These are phyloP conservation scores for Gastracanthus pulcherrimus DNA, from an alignment of 2,888 invertebrate species.

Conservation along the genomic window DNA sequence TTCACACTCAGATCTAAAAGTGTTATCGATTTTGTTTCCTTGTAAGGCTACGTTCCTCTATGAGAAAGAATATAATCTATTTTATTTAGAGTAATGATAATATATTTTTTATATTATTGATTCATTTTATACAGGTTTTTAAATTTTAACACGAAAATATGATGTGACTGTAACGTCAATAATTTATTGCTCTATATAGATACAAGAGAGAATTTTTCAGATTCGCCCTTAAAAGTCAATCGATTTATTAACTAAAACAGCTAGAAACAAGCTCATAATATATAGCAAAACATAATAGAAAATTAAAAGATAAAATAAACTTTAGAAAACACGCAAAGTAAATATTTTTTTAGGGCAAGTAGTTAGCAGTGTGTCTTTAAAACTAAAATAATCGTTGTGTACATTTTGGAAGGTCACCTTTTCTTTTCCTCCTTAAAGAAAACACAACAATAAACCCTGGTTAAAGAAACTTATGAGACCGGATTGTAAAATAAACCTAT, in stretches of 20 bases:
- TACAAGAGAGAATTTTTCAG: slow-evolving; percentile 38
- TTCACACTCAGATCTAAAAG: not conserved
- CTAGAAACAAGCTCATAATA: not conserved
- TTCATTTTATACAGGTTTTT: slow-evolving; percentile 39
- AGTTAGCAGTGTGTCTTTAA: not conserved
- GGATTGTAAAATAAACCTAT: too few species aligned
- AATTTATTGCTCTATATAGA: slow-evolving; percentile 43
- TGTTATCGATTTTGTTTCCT: not conserved
- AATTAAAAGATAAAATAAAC: not conserved
- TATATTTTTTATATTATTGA: slow-evolving; percentile 40
- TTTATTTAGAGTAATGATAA: slow-evolving; percentile 21
- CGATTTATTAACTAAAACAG: slow-evolving; percentile 16
- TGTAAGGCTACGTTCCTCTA: slow-evolving; percentile 15
- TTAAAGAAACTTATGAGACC: too few species aligned
- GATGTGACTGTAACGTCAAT: slow-evolving; percentile 38
- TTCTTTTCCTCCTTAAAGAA: slow-evolving; percentile 6
- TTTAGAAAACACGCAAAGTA: slow-evolving; percentile 7
- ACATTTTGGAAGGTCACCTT: not conserved
- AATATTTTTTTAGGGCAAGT: slow-evolving; percentile 39
- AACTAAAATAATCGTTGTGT: not conserved
- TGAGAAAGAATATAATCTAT: not conserved
- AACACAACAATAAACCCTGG: not conserved
- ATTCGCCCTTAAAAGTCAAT: slow-evolving; percentile 53
- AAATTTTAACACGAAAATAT: slow-evolving; percentile 36
- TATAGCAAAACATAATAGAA: slow-evolving; percentile 7